Evolutionary conservation across 2,888 invertebrate genomes (phyloP), one percentile per base, ranked within the genome.

Genomic region (Allygus modestus): DNA sequence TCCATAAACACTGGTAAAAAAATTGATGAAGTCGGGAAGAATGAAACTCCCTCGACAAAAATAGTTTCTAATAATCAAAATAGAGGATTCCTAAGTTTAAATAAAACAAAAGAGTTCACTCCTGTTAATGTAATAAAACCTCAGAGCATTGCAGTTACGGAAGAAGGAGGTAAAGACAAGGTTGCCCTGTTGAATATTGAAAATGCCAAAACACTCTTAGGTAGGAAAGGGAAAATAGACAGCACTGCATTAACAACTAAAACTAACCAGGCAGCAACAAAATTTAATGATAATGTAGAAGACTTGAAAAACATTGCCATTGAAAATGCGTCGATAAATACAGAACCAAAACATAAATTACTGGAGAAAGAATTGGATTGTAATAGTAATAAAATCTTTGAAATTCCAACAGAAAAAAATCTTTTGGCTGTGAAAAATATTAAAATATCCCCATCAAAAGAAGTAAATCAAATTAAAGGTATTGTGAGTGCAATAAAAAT

Each of bases 391-490:
- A 28, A 26, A 5, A 15, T 65, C 7, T 26, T 17, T 28, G 20
- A 65, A 65, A 28, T 17, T 11, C 12, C 28, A 31, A 28, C 28
- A 4, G 65, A 12, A 12, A 65, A 65, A 1, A 31, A 65, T 11
- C 0, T 11, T 23, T 7, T 15, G 4, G 12, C 28, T 5, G 1
- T 65, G 31, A 31, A 65, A 28, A 31, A 65, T 28, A 28, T 65
- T 37, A 20, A 26, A 28, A 26, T n/a, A 9, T 9, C 31, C 46
- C 9, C 28, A 23, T 0, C 23, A 26, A 41, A 26, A 51, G 77
- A 46, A 26, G 31, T 9, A 20, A 77, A 77, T 26, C 46, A 75
- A 75, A n/a, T 37, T n/a, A n/a, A 65, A 17, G 31, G 31, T 65
- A 5, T 4, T 37, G n/a, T 0, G 1, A 75, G 15, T 37, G 9